Evolutionary conservation across 2,888 invertebrate species (phyloP), one percentile per base, ranked within the genome.

Genomic region (Creontiades dilutus): DNA sequence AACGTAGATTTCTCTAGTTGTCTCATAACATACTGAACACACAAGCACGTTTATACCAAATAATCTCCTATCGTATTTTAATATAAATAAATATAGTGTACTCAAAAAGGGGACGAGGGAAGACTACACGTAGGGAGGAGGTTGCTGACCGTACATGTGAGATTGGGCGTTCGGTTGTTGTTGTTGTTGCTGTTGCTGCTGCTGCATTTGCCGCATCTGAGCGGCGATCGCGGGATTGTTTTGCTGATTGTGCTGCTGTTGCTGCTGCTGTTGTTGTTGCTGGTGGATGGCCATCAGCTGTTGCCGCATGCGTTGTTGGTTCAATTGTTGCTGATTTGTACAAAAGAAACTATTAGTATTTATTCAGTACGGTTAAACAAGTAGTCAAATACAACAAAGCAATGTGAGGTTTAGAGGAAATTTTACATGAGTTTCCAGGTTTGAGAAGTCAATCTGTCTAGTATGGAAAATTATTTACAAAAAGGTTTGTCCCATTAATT

Each of bases 201-300:
- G 94, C 47, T 93, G 94, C 93, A 95, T 94, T 92, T 95, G 95
- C 81, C 96, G 96, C 89, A 96, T 93, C 92, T 96, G 96, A 0
- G 95, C 95, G 3, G 96, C 95, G 61, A 96, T 93, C 90, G 95
- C 95, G 0, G 95, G 95, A 0, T 95, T 95, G 89, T 95, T 93
- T 80, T 93, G 92, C 90, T 94, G 95, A 92, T 92, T 92, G 48
- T 94, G 94, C 93, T 96, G 95, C 37, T 85, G 85, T 92, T 92
- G 68, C 23, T 94, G 94, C 92, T 95, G 95, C 93, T 95, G 95
- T 92, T 95, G 95, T 93, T 96, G 95, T 27, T 85, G 85, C 92
- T 95, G 96, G 92, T 96, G 96, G 94, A 96, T 95, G 46, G 94
- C 94, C 92, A 96, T 93, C 94, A 96, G 95, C 93, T 96, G 96